Percentiles rank a stretch among this genome's conserved stretches.
These are phyloP conservation scores for Sycobia sp. DNA, from an alignment of 1,140 invertebrate species.

Conservation along the genomic window DNA sequence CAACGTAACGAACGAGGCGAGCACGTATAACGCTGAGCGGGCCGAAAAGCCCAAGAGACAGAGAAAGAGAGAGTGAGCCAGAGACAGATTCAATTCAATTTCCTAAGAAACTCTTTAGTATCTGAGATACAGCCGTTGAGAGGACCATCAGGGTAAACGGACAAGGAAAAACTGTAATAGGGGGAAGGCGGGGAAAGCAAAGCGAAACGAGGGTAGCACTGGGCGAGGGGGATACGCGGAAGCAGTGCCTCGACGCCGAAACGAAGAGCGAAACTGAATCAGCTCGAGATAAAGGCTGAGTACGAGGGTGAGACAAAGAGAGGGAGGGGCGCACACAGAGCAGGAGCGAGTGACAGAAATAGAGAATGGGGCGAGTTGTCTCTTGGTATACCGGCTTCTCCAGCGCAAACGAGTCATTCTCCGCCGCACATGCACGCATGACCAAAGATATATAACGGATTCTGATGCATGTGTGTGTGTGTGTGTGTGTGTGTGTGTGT, in stretches of 20 bases:
- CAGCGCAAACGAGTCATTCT: too few species aligned
- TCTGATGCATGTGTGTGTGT: too few species aligned
- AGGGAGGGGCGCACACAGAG: too few species aligned
- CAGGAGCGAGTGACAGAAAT: slow-evolving; percentile 1
- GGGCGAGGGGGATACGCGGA: slow-evolving; percentile 25
- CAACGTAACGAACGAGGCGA: slow-evolving; percentile 22
- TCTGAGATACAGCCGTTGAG: slow-evolving; percentile 51
- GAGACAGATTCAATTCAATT: slow-evolving; percentile 53
- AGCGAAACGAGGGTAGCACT: slow-evolving; percentile 15
- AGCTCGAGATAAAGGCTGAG: slow-evolving; percentile 16
- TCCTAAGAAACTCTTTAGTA: slow-evolving; percentile 54
- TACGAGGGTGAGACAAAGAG: background rate
- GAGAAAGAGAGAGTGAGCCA: background rate
- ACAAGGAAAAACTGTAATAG: slow-evolving; percentile 29
- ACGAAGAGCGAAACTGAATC: slow-evolving; percentile 16
- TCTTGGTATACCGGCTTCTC: too few species aligned
- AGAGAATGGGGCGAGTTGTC: too few species aligned
- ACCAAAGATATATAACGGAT: too few species aligned
- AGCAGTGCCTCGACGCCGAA: too few species aligned
- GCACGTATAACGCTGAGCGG: background rate
- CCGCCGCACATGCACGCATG: too few species aligned
- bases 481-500: too few species aligned
- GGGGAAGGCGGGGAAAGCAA: slow-evolving; percentile 23
- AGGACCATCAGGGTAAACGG: slow-evolving; percentile 44
- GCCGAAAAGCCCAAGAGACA: too few species aligned